These are phyloP conservation scores for Choloepus didactylus DNA, from an alignment of 2,797 vertebrate genomes.

Conservation along the genomic window DNA sequence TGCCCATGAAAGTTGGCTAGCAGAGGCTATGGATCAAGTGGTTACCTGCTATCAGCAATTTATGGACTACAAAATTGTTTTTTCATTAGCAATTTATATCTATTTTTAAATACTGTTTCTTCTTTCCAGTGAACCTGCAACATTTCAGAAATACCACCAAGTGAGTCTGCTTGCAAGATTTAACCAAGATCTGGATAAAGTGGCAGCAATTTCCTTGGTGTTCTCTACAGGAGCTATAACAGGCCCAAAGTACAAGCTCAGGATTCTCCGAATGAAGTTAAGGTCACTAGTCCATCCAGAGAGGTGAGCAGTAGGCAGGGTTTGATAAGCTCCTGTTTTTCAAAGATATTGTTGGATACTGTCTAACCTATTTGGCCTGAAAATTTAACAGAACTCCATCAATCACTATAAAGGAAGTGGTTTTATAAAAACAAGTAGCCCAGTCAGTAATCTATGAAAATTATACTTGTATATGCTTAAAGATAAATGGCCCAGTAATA, in stretches of 20 bases:
- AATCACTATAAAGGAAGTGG: neutral
- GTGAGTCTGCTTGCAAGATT: slow-evolving; percentile 88
- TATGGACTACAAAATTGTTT: neutral
- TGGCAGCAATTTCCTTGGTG: slow-evolving; percentile 86
- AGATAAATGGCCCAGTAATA: neutral
- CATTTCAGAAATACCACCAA: slow-evolving; percentile 87
- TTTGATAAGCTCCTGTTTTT: neutral
- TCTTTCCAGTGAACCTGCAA: slow-evolving; percentile 76
- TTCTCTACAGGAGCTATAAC: slow-evolving; percentile 87
- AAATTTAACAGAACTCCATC: neutral
- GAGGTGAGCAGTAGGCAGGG: slow-evolving; percentile 84
- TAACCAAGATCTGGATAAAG: slow-evolving; percentile 84
- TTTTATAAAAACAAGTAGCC: slow-evolving; percentile 7
- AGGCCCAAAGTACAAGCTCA: slow-evolving; percentile 88
- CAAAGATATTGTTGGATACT: neutral
- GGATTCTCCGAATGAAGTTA: slow-evolving; percentile 88
- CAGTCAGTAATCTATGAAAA: slow-evolving; percentile 32
- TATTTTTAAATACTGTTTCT: neutral
- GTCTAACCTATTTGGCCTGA: neutral
- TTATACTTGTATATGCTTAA: neutral
- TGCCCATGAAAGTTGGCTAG: neutral
- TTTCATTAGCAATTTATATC: neutral
- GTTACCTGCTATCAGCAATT: neutral
- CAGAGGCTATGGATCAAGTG: neutral
- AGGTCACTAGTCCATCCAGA: slow-evolving; percentile 85